Evolutionary conservation across 2,888 invertebrate species (phyloP).

Genomic region (Congeria kusceri): DNA sequence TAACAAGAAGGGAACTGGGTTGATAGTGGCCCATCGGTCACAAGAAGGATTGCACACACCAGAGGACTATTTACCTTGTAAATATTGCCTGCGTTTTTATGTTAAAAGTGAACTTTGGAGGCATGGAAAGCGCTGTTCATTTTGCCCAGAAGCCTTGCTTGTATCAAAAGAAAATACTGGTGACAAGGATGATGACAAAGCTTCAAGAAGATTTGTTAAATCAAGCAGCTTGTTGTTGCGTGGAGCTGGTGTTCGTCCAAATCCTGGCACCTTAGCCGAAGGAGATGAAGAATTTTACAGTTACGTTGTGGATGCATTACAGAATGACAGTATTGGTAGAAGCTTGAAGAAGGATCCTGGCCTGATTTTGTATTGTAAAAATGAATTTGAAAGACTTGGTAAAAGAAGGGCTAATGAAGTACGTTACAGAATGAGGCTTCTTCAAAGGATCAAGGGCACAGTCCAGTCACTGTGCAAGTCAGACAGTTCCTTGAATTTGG

Average conservation of each 20-base stretch:
- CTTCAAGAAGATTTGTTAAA: background rate
- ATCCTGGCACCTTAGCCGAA: background rate
- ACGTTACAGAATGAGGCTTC: slow-evolving; percentile 31
- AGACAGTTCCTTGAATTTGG: slow-evolving; percentile 3
- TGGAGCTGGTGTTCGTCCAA: slow-evolving; percentile 11
- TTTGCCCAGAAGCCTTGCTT: background rate
- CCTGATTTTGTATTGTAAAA: slow-evolving; percentile 14
- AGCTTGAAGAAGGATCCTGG: slow-evolving; percentile 14
- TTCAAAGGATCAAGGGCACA: slow-evolving; percentile 11
- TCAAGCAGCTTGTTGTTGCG: slow-evolving; percentile 3
- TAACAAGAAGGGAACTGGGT: background rate
- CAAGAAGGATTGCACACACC: slow-evolving; percentile 10
- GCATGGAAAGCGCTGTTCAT: slow-evolving; percentile 1
- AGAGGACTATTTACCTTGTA: slow-evolving; percentile 34
- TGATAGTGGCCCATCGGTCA: slow-evolving; percentile 30
- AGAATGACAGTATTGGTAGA: slow-evolving; percentile 12
- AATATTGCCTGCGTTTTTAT: slow-evolving; percentile 33
- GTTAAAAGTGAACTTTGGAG: slow-evolving; percentile 45
- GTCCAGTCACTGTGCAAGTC: slow-evolving; percentile 4
- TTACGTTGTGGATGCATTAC: slow-evolving; percentile 8
- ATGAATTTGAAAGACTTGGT: slow-evolving; percentile 24
- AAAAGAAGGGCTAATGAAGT: slow-evolving; percentile 22
- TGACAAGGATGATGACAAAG: slow-evolving; percentile 8
- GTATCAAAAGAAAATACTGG: background rate
- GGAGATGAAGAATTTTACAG: slow-evolving; percentile 8